Evolutionary conservation across 2,888 invertebrate genomes (phyloP), one percentile per base, ranked within the genome.

Genomic region (Volucella inflata): DNA sequence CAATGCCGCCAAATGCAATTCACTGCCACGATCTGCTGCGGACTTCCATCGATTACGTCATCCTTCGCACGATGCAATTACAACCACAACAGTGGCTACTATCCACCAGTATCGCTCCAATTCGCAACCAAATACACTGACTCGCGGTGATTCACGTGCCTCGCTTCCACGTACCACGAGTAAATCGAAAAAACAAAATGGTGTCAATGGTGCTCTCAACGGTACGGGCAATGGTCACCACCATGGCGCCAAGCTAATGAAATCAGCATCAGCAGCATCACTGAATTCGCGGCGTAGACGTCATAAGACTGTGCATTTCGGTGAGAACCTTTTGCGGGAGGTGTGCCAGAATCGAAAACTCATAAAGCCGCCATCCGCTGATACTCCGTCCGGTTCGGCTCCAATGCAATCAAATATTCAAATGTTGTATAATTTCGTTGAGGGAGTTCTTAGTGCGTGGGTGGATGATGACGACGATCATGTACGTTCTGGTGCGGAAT

Each of bases 371-470:
- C 91, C 91, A 88, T 88, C 88, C 87, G 90, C 90, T 88, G 85
- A 81, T 85, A 88, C 88, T 87, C 92, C 92, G 88, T 91, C 92
- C 89, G 92, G 91, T 75, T 91, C 92, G 82, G 91, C 91, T 87
- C 91, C 91, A 70, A 91, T 95, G 93, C 95, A 95, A 91, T 95
- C 95, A 68, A 96, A 96, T 91, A 96, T 96, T 62, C 96, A 96
- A 92, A 95, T 96, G 92, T 93, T 96, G 89, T 96, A 96, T 92
- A 96, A 95, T 92, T 96, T 96, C 90, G 96, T 96, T 88, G 96
- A 96, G 91, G 95, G 95, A 88, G 96, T 96, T 70, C 92, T 96
- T 87, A 96, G 96, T 90, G 95, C 96, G 62, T 96, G 96, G 96
- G 95, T 95, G 30, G 95, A 95, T 79, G 95, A 95, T 9, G 92